Percentiles rank a stretch among this genome's conserved stretches.
phyloP scores from a whole-genome alignment of 35 echinoderm and acorn worm genomes.

The Apostichopus parvimensis region DNA sequence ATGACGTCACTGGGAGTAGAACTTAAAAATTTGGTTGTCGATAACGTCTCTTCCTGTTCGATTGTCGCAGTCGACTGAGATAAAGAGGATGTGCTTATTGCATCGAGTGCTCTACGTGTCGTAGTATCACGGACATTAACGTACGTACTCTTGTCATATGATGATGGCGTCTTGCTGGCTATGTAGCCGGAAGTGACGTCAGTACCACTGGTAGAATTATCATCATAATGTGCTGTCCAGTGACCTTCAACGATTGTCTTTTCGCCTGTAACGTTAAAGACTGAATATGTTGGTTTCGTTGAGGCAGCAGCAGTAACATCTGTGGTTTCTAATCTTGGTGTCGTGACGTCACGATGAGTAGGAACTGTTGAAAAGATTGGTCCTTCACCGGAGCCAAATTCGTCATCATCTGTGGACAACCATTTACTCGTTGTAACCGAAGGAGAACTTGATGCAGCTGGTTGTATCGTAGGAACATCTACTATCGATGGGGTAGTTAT shows the following conservation, averaged over 20 bases:
- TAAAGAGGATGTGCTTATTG: not conserved
- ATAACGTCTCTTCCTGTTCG: not conserved
- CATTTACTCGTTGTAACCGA: not conserved
- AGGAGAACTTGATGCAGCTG: not conserved
- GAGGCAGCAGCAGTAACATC: not conserved
- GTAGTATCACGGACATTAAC: conserved; percentile 35
- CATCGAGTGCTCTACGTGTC: conserved; percentile 5
- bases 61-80: not conserved
- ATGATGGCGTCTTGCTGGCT: not conserved
- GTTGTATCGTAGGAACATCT: too few relatives aligned
- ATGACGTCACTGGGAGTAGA: not conserved
- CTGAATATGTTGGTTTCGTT: not conserved
- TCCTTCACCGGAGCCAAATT: not conserved
- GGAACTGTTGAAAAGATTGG: not conserved
- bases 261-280: not conserved
- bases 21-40: not conserved
- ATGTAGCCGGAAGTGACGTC: not conserved
- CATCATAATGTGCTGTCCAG: conserved; percentile 3
- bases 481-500: too few relatives aligned
- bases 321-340: not conserved
- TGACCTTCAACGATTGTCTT: conserved; percentile 1
- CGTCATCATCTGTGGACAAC: not conserved
- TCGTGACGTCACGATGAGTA: not conserved
- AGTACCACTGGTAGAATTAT: not conserved
- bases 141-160: not conserved